A percentile compares a stretch with the other conserved stretches of the same genome.
Evolutionary conservation across 2,888 invertebrate genomes (phyloP).

Genomic region (Melinaea menophilus): DNA sequence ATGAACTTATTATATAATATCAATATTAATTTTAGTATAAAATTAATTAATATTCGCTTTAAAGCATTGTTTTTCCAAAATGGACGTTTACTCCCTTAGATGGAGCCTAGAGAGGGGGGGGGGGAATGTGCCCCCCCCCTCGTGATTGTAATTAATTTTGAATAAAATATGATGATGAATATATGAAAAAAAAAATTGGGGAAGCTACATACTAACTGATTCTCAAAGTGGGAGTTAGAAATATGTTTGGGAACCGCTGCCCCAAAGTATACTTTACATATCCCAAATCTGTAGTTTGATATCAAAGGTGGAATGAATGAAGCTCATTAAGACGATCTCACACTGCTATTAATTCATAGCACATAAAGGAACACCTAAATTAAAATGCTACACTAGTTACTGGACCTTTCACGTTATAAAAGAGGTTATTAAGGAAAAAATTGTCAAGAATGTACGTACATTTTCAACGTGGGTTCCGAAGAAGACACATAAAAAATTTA

Average conservation of each 20-base stretch:
- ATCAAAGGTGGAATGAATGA: conserved; percentile 26
- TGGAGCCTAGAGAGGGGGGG: too few species aligned
- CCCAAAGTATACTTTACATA: conserved; percentile 12
- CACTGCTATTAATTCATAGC: conserved; percentile 28
- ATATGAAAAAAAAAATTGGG: too few species aligned
- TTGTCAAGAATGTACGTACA: neutral
- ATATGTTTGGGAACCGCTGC: neutral
- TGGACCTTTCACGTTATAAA: conserved; percentile 23
- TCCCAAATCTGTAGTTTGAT: conserved; percentile 14
- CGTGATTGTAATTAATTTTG: too few species aligned
- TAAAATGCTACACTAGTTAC: conserved; percentile 33
- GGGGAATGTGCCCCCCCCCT: too few species aligned
- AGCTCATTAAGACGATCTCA: conserved; percentile 25
- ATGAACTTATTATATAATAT: too few species aligned
- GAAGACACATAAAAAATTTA: neutral
- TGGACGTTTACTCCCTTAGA: too few species aligned
- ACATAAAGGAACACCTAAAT: conserved; percentile 31
- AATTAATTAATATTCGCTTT: too few species aligned
- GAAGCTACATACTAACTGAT: too few species aligned
- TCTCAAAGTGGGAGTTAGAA: too few species aligned
- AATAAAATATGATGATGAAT: too few species aligned
- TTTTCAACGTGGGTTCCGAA: neutral
- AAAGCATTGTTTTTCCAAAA: too few species aligned
- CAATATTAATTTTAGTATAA: too few species aligned
- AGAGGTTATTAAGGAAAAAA: conserved; percentile 27